Evolutionary conservation across 1,140 invertebrate species (phyloP), one percentile per base, ranked within the genome.

Genomic region (Saxidomus purpurata): DNA sequence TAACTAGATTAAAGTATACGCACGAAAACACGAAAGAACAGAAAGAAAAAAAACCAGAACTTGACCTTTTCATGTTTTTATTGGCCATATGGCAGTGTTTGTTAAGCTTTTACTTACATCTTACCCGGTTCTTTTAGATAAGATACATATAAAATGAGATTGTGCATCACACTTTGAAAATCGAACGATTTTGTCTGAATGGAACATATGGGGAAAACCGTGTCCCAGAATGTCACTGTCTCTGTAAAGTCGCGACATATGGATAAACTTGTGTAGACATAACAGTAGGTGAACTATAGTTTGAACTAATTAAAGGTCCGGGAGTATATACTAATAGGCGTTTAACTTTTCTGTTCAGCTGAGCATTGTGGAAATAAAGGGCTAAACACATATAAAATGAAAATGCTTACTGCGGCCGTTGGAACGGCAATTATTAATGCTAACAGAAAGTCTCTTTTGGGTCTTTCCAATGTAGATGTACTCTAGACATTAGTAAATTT

Each of bases 321-420:
- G 83, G 13, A 40, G 49, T 13, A 88, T 47, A 52, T 69, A 47
- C 25, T 0, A 43, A 88, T 28, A 88, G 19, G 0, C 74, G 36
- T 67, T 88, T 88, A 1, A 43, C 76, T 69, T 71, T 88, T 28
- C 28, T 74, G 61, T 88, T 63, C 31, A 80, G 43, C n/a, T 80
- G 76, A 34, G 47, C 59, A 17, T 55, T 88, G 22, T 81, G 86
- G 22, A 77, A 88, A 67, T 88, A 88, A 81, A 49, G 81, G 3
- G 74, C 71, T 34, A 88, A 55, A 36, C 76, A 88, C 86, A 88
- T 25, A 38, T n/a, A 88, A 71, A 34, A 88, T 31, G 13, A 69
- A 49, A 52, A 88, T 88, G 15, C 76, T 47, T 13, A 81, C 34
- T 34, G 86, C 52, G 0, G 86, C 86, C 0, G 59, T 77, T 25